Evolutionary conservation across 2,797 vertebrate species (phyloP), one percentile per base, ranked within the genome.

Genomic region (Centroberyx gerrardi): DNA sequence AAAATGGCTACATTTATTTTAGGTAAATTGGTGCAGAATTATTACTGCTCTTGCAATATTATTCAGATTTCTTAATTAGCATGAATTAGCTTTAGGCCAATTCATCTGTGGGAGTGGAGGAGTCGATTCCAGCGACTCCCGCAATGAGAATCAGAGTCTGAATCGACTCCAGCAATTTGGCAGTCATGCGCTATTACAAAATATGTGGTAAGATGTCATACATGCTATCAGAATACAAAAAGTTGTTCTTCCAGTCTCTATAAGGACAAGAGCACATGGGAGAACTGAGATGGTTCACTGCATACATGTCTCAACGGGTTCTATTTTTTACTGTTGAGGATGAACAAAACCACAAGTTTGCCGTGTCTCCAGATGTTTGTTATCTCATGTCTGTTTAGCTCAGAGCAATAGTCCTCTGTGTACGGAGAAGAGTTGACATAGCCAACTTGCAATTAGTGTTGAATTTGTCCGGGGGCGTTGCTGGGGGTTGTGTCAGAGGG

Each of bases 361-460:
- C 29, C 36, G 18, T 72, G 49, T 71, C 66, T 60, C 27, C 40
- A 42, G 53, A 1, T 66, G 22, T 68, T 46, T 49, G 12, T 44
- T 14, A 51, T 40, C 13, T 33, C 15, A 12, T 17, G 40, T 40
- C 70, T 55, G 64, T 72, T 74, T 36, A 51, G 52, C 46, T 74
- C 33, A 64, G 18, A 58, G 6, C 36, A 52, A 65, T 73, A 29
- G 7, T 10, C 8, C 12, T 14, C 38, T 36, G 4, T 69, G 46
- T 49, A 55, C 33, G 44, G n/a, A 53, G 55, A 58, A 61, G 44
- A 14, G 56, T 67, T 71, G 59, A 53, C 8, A 27, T 33, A 53
- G 59, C 18, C 59, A 53, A 38, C 40, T 62, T 55, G 36, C 61
- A 82, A 88, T 73, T 77, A 64, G 66, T 72, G 46, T 72, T 59